Percentiles rank a stretch among this genome's conserved stretches.
Evolutionary conservation across 2,888 invertebrate species (phyloP).

Genomic region (Hirudinaria manillensis): DNA sequence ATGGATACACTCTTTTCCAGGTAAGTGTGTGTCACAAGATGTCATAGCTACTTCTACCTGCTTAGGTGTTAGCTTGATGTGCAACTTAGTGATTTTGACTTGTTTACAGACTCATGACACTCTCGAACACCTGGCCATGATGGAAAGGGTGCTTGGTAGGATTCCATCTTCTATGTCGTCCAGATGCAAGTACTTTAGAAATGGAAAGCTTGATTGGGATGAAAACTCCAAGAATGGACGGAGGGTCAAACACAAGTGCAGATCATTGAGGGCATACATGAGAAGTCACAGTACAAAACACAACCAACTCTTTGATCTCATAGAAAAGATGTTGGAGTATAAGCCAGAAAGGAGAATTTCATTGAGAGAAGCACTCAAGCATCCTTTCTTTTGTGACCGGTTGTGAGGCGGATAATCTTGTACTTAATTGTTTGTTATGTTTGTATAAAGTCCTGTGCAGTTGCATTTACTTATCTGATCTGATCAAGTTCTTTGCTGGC

Average conservation of each 20-base stretch:
- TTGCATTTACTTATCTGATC: neutral
- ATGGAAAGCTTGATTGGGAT: conserved; percentile 95
- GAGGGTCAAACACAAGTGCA: conserved; percentile 95
- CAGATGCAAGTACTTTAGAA: conserved; percentile 95
- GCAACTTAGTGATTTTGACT: neutral
- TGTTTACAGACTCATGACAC: conserved; percentile 85
- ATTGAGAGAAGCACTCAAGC: conserved; percentile 18
- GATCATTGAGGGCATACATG: conserved; percentile 65
- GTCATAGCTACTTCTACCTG: neutral
- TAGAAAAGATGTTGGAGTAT: conserved; percentile 26
- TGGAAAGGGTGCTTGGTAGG: conserved; percentile 94
- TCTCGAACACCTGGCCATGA: conserved; percentile 98
- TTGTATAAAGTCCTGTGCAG: neutral
- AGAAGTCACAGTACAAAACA: neutral
- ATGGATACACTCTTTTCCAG: conserved; percentile 91
- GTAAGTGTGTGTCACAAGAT: conserved; percentile 40
- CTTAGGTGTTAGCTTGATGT: neutral
- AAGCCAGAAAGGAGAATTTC: conserved; percentile 22
- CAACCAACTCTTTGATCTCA: conserved; percentile 26
- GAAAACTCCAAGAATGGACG: conserved; percentile 89
- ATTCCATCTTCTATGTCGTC: conserved; percentile 76
- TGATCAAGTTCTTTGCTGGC: too few species aligned
- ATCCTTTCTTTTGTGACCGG: conserved; percentile 28
- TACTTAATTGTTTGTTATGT: neutral
- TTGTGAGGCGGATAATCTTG: neutral